Base-by-base conservation (phyloP, 1,140 invertebrate genomes). In the Lordiphosa clarofinis region DNA sequence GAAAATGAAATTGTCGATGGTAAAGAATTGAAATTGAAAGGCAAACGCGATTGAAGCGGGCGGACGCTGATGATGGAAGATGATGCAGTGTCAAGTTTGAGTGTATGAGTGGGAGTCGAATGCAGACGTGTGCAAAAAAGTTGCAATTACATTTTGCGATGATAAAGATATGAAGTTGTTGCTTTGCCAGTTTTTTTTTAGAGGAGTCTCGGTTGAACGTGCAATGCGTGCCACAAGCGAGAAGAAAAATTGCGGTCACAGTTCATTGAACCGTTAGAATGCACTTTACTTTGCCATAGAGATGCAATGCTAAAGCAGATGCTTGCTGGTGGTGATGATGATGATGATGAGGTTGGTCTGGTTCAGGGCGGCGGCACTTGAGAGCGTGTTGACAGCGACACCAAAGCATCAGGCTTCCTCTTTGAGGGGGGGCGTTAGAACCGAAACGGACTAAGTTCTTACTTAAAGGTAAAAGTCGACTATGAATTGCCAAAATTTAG, bases 221-320 rank as follows among this genome's bases (percentile, higher is more conserved):
- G 71, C 70, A 63, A 57, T 67, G 70, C 71, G 69, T 68, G 57
- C 37, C 28, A 21, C 50, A 44, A n/a, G 12, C 50, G 21, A 33
- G 43, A 31, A 12, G 19, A 46, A 28, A 28, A 46, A 46, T 46
- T 76, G 73, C 74, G 73, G 73, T 76, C 73, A 76, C 73, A 76
- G 73, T 76, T 76, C 73, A 67, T 76, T 76, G 73, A 76, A 76
- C 73, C 73, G 47, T 64, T 71, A 56, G 67, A 76, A 71, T 70
- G 73, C 66, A 61, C 40, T 66, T 69, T 63, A 56, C 58, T 28
- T 39, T 39, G 55, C 52, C 33, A 40, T 21, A 28, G 24, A 40
- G 39, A 15, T 40, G 39, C 13, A n/a, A n/a, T n/a, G n/a, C n/a
- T 28, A 28, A 28, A 40, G 39, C 39, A 40, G 39, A 40, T 40